phyloP scores from a whole-genome alignment of 2,797 vertebrate genomes.

The Labroides dimidiatus region DNA sequence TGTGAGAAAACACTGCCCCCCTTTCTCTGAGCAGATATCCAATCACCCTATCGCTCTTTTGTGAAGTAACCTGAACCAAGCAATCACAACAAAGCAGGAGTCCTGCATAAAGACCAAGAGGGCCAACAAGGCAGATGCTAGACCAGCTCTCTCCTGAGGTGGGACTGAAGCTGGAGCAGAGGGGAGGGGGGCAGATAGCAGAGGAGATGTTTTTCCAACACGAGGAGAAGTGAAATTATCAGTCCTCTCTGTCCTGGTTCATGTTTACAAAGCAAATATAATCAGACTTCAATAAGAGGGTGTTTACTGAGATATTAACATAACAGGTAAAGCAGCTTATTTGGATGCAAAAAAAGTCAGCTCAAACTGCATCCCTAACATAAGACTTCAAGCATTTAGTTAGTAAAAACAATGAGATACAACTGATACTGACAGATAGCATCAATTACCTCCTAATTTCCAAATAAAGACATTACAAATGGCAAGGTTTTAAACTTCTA shows the following conservation, averaged over 20 bases:
- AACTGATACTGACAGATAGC: neutral
- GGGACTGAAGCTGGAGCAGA: constrained; percentile 13
- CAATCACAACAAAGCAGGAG: constrained; percentile 80
- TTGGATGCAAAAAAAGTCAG: constrained; percentile 41
- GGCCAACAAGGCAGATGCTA: constrained; percentile 43
- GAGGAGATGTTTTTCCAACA: constrained; percentile 33
- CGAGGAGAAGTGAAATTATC: constrained; percentile 16
- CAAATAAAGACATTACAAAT: neutral
- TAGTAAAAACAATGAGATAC: constrained; percentile 13
- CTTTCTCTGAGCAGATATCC: constrained; percentile 78
- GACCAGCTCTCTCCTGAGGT: constrained; percentile 38
- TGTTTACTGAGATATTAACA: constrained; percentile 52
- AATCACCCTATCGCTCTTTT: constrained; percentile 70
- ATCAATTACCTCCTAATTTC: neutral
- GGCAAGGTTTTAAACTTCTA: too few relatives aligned
- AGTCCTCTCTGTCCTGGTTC: constrained; percentile 24
- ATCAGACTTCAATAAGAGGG: constrained; percentile 28
- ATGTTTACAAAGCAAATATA: constrained; percentile 73
- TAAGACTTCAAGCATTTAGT: constrained; percentile 7
- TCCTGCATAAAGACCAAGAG: constrained; percentile 69
- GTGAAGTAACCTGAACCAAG: constrained; percentile 77
- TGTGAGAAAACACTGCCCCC: constrained; percentile 82
- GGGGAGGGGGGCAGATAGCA: neutral
- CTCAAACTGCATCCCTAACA: constrained; percentile 23
- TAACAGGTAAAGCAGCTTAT: constrained; percentile 46